Conservation (phyloP, 2,113 vertebrate genomes). For the Cervus canadensis region DNA sequence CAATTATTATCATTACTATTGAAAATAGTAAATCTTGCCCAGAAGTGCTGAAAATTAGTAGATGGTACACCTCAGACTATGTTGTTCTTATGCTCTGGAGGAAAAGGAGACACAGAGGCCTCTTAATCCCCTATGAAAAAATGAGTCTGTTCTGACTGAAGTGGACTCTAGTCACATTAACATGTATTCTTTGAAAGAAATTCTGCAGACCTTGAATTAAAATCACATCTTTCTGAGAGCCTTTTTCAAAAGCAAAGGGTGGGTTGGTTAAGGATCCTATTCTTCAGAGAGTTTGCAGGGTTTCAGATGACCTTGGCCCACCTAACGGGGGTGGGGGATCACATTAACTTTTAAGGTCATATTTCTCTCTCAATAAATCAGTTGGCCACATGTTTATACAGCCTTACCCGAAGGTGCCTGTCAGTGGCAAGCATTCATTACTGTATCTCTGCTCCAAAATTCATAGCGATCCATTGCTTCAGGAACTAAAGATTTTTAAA, state of each 20-base stretch:
- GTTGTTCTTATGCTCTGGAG: background rate
- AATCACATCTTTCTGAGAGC: background rate
- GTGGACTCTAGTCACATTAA: background rate
- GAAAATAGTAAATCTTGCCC: background rate
- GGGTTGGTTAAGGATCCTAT: background rate
- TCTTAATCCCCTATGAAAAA: background rate
- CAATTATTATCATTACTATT: background rate
- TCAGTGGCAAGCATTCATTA: background rate
- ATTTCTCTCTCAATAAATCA: background rate
- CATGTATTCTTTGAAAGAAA: slow-evolving; percentile 3
- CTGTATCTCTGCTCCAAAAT: background rate
- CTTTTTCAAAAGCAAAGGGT: background rate
- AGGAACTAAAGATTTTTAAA: background rate
- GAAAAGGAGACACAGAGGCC: background rate
- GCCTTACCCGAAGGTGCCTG: background rate
- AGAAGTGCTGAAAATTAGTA: background rate
- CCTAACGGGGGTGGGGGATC: background rate
- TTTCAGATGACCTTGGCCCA: background rate
- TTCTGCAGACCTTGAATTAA: background rate
- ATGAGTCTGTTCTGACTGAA: background rate
- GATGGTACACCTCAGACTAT: background rate
- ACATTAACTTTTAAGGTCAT: background rate
- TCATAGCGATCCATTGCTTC: background rate
- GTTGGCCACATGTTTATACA: background rate
- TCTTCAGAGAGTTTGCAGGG: background rate